Evolutionary conservation across 2,113 vertebrate species (phyloP), one percentile per base, ranked within the genome.

Genomic region (Eretmochelys imbricata): DNA sequence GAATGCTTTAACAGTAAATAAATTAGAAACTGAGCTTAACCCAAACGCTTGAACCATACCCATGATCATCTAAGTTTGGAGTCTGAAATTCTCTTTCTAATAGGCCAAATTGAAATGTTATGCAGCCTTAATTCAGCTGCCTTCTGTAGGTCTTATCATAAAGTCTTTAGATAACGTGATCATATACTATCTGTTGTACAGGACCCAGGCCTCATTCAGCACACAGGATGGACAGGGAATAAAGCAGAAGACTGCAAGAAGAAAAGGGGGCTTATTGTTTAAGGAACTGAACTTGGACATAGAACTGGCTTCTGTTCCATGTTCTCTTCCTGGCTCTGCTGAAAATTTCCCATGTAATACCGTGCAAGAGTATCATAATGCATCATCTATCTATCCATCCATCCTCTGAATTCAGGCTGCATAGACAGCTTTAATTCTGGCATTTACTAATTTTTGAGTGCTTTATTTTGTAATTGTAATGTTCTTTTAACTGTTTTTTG

Each of bases 1-100:
- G 82, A 94, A 94, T 84, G 82, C 75, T 95, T 91, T 81, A 49
- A 94, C 95, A 96, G 94, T 83, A 95, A 93, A 89, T 91, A 85
- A 62, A 46, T 42, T 85, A 89, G 90, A 94, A 86, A 27, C 59
- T 80, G 46, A 38, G 69, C 25, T 92, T 69, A 92, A 82, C n/a
- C 10, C 10, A 84, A 93, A 76, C 79, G 85, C 24, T 80, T 95
- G 84, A 17, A 89, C 16, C 22, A 22, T 87, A 48, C 16, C 55
- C 62, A 54, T n/a, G 10, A 46, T 82, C 5, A 49, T 80, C 75
- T 76, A n/a, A 57, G 13, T 84, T 95, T 79, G 9, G 25, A 16
- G 38, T 85, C 86, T 51, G 75, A 78, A 27, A 48, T 48, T 27
- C 11, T 78, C 6, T 3, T 12, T 86, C 1, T 22, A 59, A 49